Base-by-base conservation (phyloP, 2,113 vertebrate species). In the Eudyptes chrysolophus region DNA sequence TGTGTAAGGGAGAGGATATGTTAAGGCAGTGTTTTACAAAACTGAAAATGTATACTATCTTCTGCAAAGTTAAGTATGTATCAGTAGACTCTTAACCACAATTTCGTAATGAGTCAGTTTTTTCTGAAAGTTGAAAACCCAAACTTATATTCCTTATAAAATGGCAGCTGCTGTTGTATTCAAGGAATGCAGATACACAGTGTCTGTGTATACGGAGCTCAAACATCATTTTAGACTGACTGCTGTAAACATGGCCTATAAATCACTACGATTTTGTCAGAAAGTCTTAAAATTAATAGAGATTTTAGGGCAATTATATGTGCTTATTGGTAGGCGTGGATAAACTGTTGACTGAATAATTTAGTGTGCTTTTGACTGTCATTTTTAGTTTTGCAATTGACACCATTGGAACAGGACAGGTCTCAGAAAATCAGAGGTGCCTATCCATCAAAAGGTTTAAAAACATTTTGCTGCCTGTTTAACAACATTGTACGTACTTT, bases 381-480 rank as follows among this genome's bases (percentile, higher is more conserved):
- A 51, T 86, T 89, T 83, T 20, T 55, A 54, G 38, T 71, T 92
- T 88, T 94, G 57, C 52, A 52, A 3, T 65, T 85, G 38, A 86
- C 58, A 64, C 42, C 36, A 66, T 60, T 34, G 38, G 32, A 90
- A 66, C 38, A 72, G 57, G 52, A 65, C 29, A 51, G 55, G 32
- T 77, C 76, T 89, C 42, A 90, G 60, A 94, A 96, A 81, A 80
- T 70, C 61, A 64, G 64, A 92, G 9, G 6, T 60, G 82, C 22
- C 76, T 79, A 36, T 65, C 49, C 81, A 83, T 76, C 70, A 89
- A 85, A 84, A 68, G 55, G 71, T 55, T 21, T n/a, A 8, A 92
- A 96, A 96, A 72, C 88, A 70, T 38, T 87, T 52, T 96, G 51
- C 57, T 70, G 74, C 87, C 51, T 82, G 81, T 88, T 85, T 82